Evolutionary conservation across 2,888 invertebrate species (phyloP), one percentile per base, ranked within the genome.

Genomic region (Cyclophora albipunctata): DNA sequence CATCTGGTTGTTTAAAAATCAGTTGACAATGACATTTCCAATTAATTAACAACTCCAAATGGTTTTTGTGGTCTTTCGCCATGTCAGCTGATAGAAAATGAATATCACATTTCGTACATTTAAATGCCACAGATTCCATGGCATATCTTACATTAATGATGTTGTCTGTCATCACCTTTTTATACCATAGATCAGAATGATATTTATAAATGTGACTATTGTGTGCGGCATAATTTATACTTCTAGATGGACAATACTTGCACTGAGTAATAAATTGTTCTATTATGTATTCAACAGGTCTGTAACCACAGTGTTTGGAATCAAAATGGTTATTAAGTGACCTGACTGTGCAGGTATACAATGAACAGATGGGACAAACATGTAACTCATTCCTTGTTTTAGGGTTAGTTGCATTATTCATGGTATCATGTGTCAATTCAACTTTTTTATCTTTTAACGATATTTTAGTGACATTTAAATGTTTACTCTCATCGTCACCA

Each of bases 1-100:
- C 71, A 57, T 82, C 75, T 46, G 70, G 64, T 48, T 67, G 67
- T 64, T 76, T 80, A 45, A 84, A 79, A 55, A 71, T 66, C 52
- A 62, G 66, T 34, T 62, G 52, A 56, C 84, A 84, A 20, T 56
- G 52, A 59, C 84, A 84, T 61, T 81, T 74, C 78, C 79, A 83
- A 55, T 77, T 70, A 43, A 67, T 64, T 51, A 73, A 59, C 47
- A 73, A 57, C 53, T 69, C 63, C 57, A 69, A 66, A 51, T 84
- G 84, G 48, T 70, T 59, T 41, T 52, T 52, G 60, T 84, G 84
- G 44, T 71, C 63, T 34, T 53, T 61, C 40, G 79, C 79, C 49
- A 63, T 48, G 52, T 66, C 58, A 34, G 71, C 67, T 44, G 75
- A 71, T 47, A 84, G 56, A 65, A 84, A 84, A 55, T 71, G 68